These are phyloP conservation scores for Cyrtorhinus lividipennis DNA, from an alignment of 1,140 invertebrate genomes.

Conservation along the genomic window DNA sequence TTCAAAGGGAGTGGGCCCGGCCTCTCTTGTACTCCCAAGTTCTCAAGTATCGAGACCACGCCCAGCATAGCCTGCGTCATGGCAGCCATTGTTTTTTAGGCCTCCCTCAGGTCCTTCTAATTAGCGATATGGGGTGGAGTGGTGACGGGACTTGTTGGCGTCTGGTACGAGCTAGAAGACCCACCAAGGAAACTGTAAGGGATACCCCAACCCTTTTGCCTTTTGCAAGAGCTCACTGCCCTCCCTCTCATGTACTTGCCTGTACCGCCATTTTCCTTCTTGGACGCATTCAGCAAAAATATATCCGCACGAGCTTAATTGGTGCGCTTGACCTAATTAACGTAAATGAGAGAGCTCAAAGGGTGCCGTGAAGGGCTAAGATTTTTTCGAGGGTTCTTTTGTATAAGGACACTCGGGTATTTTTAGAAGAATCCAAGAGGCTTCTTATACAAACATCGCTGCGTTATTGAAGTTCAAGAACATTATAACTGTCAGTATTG, in stretches of 20 bases:
- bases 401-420: too few species aligned
- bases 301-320: not conserved
- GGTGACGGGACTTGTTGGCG: not conserved
- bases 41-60: conserved; percentile 6
- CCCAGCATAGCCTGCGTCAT: not conserved
- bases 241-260: not conserved
- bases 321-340: not conserved
- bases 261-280: not conserved
- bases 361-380: not conserved
- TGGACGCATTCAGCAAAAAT: not conserved
- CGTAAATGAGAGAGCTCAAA: not conserved
- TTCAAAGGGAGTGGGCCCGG: not conserved
- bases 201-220: not conserved
- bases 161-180: not conserved
- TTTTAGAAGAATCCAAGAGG: too few species aligned
- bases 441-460: too few species aligned
- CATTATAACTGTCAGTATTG: too few species aligned
- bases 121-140: conserved; percentile 3
- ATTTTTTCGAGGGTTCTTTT: too few species aligned
- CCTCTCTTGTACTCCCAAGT: not conserved
- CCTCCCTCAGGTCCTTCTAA: not conserved
- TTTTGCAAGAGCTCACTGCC: too few species aligned
- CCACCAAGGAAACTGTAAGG: not conserved
- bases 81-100: conserved; percentile 1
- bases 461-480: too few species aligned